Evolutionary conservation across 1,140 invertebrate genomes (phyloP).

Genomic region (Lutraria rhynchaena): DNA sequence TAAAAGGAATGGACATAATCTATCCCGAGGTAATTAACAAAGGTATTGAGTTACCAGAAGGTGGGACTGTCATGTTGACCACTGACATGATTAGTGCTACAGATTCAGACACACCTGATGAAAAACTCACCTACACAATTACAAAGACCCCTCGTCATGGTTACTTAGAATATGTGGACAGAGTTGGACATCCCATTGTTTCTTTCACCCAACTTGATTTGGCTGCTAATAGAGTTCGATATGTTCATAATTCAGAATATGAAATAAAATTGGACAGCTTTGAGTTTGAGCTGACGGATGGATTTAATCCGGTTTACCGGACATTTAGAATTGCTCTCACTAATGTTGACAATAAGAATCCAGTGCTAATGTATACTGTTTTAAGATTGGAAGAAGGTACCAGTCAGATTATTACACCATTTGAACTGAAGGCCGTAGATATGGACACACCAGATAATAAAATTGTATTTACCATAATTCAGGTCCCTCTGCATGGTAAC

Average conservation of each 20-base stretch:
- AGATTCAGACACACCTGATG: slow-evolving; percentile 80
- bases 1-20: slow-evolving; percentile 80
- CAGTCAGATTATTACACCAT: slow-evolving; percentile 80
- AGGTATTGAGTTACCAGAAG: slow-evolving; percentile 81
- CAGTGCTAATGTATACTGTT: slow-evolving; percentile 78
- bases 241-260: slow-evolving; percentile 79
- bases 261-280: slow-evolving; percentile 82
- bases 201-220: slow-evolving; percentile 81
- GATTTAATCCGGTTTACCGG: slow-evolving; percentile 79
- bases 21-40: slow-evolving; percentile 80
- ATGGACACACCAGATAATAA: slow-evolving; percentile 78
- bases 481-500: slow-evolving; percentile 80
- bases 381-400: slow-evolving; percentile 80
- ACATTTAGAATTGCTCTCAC: slow-evolving; percentile 82
- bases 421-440: slow-evolving; percentile 82
- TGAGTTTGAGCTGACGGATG: slow-evolving; percentile 83
- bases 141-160: slow-evolving; percentile 80
- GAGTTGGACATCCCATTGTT: slow-evolving; percentile 77
- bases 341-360: slow-evolving; percentile 82
- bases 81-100: slow-evolving; percentile 80
- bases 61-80: slow-evolving; percentile 78
- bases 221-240: slow-evolving; percentile 81
- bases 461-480: slow-evolving; percentile 79
- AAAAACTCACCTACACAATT: slow-evolving; percentile 78
- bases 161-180: slow-evolving; percentile 79